These are phyloP conservation scores for Sepiola atlantica DNA, from an alignment of 2,888 invertebrate genomes.

Conservation along the genomic window DNA sequence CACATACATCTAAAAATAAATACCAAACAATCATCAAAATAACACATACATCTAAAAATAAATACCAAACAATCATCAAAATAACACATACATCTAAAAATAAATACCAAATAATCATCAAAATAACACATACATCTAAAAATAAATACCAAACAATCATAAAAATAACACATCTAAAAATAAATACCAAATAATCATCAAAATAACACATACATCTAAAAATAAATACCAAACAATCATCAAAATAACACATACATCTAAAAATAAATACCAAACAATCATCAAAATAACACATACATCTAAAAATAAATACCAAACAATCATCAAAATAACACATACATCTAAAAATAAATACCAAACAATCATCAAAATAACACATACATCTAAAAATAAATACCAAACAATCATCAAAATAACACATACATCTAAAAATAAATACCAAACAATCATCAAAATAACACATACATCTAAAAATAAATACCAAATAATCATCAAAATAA, in stretches of 20 bases:
- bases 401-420: slow-evolving; percentile 77
- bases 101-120: slow-evolving; percentile 76
- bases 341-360: slow-evolving; percentile 75
- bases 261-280: slow-evolving; percentile 75
- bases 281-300: slow-evolving; percentile 78
- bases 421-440: slow-evolving; percentile 75
- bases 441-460: slow-evolving; percentile 77
- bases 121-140: slow-evolving; percentile 77
- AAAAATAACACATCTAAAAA: slow-evolving; percentile 77
- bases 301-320: slow-evolving; percentile 75
- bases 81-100: slow-evolving; percentile 77
- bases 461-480: slow-evolving; percentile 76
- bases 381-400: slow-evolving; percentile 76
- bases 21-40: slow-evolving; percentile 77
- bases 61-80: slow-evolving; percentile 77
- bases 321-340: slow-evolving; percentile 78
- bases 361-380: slow-evolving; percentile 77
- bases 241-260: slow-evolving; percentile 78
- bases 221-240: slow-evolving; percentile 76
- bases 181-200: slow-evolving; percentile 76
- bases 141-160: slow-evolving; percentile 76
- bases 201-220: slow-evolving; percentile 77
- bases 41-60: slow-evolving; percentile 75
- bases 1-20: slow-evolving; percentile 75
- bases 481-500: slow-evolving; percentile 77